Base-by-base conservation (phyloP, 2,888 invertebrate genomes). In the Rhagophthalmus giganteus region DNA sequence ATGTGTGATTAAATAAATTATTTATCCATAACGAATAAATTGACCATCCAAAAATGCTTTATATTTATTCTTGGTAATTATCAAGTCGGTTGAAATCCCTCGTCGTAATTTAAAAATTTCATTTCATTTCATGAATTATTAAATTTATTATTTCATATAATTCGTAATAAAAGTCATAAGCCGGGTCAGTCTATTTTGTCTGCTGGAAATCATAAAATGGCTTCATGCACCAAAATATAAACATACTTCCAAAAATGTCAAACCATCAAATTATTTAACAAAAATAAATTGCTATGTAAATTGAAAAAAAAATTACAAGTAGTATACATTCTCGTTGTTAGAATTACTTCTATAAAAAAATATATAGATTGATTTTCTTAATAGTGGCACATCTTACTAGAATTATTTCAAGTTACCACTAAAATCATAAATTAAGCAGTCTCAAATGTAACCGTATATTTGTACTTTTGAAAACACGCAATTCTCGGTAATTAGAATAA, bases 101-200 rank as follows among this genome's bases (percentile, higher is more conserved):
- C 52, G 24, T 47, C 37, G 27, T 49, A 39, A 44, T 33, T 33
- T 44, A 30, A 25, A 33, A 40, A 52, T 52, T 45, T 26, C 14
- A 41, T 8, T 39, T 37, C 45, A 26, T 41, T 46, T 8, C 20
- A 31, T 40, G 34, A 33, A 52, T 45, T 48, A 37, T 47, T 54
- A n/a, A n/a, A n/a, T n/a, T n/a, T n/a, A n/a, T n/a, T 45, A 38
- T 50, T 48, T 38, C 51, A 35, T 50, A 52, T 52, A 46, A 57
- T 53, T 62, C 60, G 48, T 62, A 60, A 60, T 50, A 61, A 62
- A 60, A 59, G 71, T 72, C 71, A 62, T 70, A 67, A 65, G 71
- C 71, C 72, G 72, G 72, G 72, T 72, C 71, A 72, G 72, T 72
- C 71, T 72, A 70, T 64, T 64, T 67, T 62, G 33, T 49, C 45